These are phyloP conservation scores for Sitophilus oryzae DNA, from an alignment of 1,140 invertebrate species.

Conservation along the genomic window DNA sequence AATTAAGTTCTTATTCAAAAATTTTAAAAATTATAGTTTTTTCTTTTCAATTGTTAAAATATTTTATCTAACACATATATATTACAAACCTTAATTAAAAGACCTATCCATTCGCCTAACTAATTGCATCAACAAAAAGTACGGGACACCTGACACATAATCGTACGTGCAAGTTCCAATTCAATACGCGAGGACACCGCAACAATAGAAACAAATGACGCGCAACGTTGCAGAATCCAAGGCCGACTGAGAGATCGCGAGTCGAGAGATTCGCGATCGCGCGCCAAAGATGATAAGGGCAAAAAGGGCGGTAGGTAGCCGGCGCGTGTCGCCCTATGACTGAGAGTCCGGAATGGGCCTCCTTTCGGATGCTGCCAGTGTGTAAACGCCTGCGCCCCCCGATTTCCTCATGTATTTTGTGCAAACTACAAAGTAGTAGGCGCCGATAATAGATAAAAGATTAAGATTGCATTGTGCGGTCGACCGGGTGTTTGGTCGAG, in stretches of 20 bases:
- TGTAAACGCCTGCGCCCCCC: constrained; percentile 23
- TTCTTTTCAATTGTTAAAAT: too few relatives aligned
- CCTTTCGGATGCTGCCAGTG: constrained; percentile 17
- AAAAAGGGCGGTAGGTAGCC: not conserved
- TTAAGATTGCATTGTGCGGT: constrained; percentile 24
- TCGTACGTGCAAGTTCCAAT: too few relatives aligned
- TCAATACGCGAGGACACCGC: too few relatives aligned
- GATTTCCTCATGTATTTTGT: constrained; percentile 23
- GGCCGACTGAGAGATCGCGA: not conserved
- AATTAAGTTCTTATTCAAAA: too few relatives aligned
- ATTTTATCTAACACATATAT: too few relatives aligned
- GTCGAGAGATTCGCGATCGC: not conserved
- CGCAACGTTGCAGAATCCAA: too few relatives aligned
- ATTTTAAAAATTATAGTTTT: too few relatives aligned
- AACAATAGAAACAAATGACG: too few relatives aligned
- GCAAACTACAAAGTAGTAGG: constrained; percentile 23
- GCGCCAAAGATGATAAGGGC: not conserved
- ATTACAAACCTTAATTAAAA: too few relatives aligned
- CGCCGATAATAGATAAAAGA: constrained; percentile 26
- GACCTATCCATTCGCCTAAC: too few relatives aligned
- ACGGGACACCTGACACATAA: too few relatives aligned
- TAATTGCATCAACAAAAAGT: too few relatives aligned
- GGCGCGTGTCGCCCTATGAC: constrained; percentile 9
- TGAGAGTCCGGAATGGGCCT: constrained; percentile 17
- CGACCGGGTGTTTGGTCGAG: not conserved